Base-by-base conservation (phyloP, 2,797 vertebrate genomes). In the Nannoperca obscura region DNA sequence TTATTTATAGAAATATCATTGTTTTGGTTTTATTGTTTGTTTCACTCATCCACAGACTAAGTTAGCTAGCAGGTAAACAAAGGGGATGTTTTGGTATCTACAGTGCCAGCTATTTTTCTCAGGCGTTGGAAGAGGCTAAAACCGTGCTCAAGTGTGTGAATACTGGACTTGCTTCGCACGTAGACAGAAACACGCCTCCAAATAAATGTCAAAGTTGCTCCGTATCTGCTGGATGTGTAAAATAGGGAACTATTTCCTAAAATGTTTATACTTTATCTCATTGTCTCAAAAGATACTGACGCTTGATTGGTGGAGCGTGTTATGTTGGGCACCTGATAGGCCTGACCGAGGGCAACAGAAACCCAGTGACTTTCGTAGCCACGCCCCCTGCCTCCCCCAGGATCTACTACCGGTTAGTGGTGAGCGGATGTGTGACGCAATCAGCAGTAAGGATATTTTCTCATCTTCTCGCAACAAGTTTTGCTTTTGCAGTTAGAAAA, bases 381-480 rank as follows among this genome's bases (percentile, higher is more conserved):
- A 2, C 83, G 74, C 87, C 76, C 60, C 69, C 24, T 0, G 38
- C 2, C n/a, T 24, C 4, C 4, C 8, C 22, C 38, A 9, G 40
- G 32, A 79, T 69, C 46, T 27, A 80, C 85, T 71, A 24, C 82
- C 83, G 80, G 84, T 69, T 47, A 8, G 17, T 22, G 0, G 10
- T 1, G 27, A 36, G 47, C 60, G 65, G 73, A 62, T 4, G 52
- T 72, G 81, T 91, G 89, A 90, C 65, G 89, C 80, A 89, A 87
- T 34, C 17, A 22, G 38, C 44, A 72, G 82, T 59, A 59, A 78
- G 63, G 42, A 44, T 52, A 47, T 74, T 58, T 66, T 34, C 52
- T 40, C 1, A 82, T 82, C 65, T 88, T 65, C 1, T 13, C 13
- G 20, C n/a, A 40, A 34, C 32, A 60, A 72, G 38, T 76, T 74